Base-by-base conservation (phyloP, 1,140 invertebrate species). In the Euwallacea similis region DNA sequence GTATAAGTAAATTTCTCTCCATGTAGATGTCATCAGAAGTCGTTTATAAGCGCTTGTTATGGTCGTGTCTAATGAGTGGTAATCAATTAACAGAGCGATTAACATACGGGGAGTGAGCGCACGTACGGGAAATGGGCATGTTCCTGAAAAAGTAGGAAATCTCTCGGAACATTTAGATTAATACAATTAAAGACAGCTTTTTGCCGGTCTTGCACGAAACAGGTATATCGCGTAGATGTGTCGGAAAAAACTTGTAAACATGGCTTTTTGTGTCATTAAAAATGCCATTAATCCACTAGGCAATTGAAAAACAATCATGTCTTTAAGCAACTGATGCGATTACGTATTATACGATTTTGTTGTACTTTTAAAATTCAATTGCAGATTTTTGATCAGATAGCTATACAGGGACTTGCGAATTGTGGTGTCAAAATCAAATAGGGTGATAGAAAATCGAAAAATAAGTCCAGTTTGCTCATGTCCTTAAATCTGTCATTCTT, bases 21-120 rank as follows among this genome's bases (percentile, higher is more conserved):
- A 61, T 68, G 56, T 60, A 47, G 42, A 68, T 68, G 66, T 61
- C 66, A 68, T 68, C 66, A 68, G 44, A 61, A 60, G 15, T 68
- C 66, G 53, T 68, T 68, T 68, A 68, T 68, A 53, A 53, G 56
- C n/a, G 56, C 66, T 60, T 21, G n/a, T 13, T 68, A 68, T 68
- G 66, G 66, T 61, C 21, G 44, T 68, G 66, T 33, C 66, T 68
- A 68, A 68, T 68, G 66, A 68, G 66, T 33, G 56, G 66, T 42
- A 68, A 68, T 68, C 66, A 68, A 68, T 68, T 68, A 68, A 68
- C 56, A 68, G 53, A 61, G 66, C 66, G 66, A 68, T 68, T 68
- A 68, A 68, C 66, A 68, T 68, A 60, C 66, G 42, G 47, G 66
- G 55, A 68, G 66, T 61, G 42, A 61, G 46, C 56, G 53, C 66